Base-by-base conservation (phyloP, 2,797 vertebrate genomes). In the Gymnoscopelus microlampas region DNA sequence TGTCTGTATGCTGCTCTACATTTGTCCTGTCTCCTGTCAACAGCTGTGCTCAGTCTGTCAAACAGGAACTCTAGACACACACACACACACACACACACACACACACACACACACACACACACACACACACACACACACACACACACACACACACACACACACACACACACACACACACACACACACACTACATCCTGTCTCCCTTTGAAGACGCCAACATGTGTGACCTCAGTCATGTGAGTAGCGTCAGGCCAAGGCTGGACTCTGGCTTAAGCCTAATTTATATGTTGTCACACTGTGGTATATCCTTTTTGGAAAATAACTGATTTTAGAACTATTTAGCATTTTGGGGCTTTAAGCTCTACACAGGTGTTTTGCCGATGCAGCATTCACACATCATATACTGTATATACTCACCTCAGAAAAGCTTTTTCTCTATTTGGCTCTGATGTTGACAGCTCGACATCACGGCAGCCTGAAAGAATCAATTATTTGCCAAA, bases 201-300 rank as follows among this genome's bases (percentile, higher is more conserved):
- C 74, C 81, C 87, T 90, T 89, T 91, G 89, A 89, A 90, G 89
- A 85, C 80, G 73, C 83, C 78, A 86, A 80, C 81, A 71, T 71
- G 56, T 87, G 75, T 88, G 85, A 88, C 88, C 85, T 72, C 81
- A 77, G 87, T 84, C 70, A 75, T 70, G 66, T 87, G 83, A 86
- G 86, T 80, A 76, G 70, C 86, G 86, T 84, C 87, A 87, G 51
- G 81, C 85, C 83, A 81, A 73, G 76, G 79, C 83, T 85, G 70
- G 39, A 9, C 60, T 80, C 71, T 66, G 82, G 80, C 70, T 86
- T 84, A 80, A 63, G 57, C 65, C 81, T 86, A 85, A 87, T 44
- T 9, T 39, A 39, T 10, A 44, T 2, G 9, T 44, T 10, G 39
- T 10, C 7, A 2, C 39, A 44, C 39, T 9, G 39, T 44, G 39